A percentile compares a stretch with the other conserved stretches of the same genome.
Conservation (phyloP, 2,888 invertebrate species). For the Tryphoninae sp. region DNA sequence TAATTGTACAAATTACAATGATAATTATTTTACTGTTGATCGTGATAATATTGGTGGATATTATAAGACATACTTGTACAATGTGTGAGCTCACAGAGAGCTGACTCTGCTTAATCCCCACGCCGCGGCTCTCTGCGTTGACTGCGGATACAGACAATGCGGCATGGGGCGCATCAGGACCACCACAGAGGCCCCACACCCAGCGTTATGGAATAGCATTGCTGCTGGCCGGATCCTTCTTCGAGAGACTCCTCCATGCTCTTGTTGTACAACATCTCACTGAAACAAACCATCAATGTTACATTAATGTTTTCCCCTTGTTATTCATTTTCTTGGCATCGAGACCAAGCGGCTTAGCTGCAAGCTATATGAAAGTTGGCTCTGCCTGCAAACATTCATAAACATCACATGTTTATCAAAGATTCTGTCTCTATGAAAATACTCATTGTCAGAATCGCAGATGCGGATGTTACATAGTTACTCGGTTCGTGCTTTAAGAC, state of each 20-base stretch:
- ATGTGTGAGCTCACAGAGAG: slow-evolving; percentile 85
- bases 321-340: no score
- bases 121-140: slow-evolving; percentile 88
- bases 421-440: not conserved
- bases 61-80: slow-evolving; percentile 77
- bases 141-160: slow-evolving; percentile 84
- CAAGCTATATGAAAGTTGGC: no score
- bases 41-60: not conserved
- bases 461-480: not conserved
- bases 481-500: no score
- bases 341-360: no score
- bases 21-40: not conserved
- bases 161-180: slow-evolving; percentile 99
- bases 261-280: slow-evolving; percentile 78
- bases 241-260: slow-evolving; percentile 77
- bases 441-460: not conserved
- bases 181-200: slow-evolving; percentile 99
- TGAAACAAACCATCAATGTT: slow-evolving; percentile 55
- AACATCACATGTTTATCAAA: not conserved
- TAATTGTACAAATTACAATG: not conserved
- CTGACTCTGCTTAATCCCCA: slow-evolving; percentile 86
- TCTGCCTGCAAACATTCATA: no score
- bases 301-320: no score
- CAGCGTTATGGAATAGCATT: slow-evolving; percentile 89
- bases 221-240: slow-evolving; percentile 76